Percentiles rank a stretch among this genome's conserved stretches.
These are phyloP conservation scores for Hylaeus anthracinus DNA, from an alignment of 1,140 invertebrate genomes.

Conservation along the genomic window DNA sequence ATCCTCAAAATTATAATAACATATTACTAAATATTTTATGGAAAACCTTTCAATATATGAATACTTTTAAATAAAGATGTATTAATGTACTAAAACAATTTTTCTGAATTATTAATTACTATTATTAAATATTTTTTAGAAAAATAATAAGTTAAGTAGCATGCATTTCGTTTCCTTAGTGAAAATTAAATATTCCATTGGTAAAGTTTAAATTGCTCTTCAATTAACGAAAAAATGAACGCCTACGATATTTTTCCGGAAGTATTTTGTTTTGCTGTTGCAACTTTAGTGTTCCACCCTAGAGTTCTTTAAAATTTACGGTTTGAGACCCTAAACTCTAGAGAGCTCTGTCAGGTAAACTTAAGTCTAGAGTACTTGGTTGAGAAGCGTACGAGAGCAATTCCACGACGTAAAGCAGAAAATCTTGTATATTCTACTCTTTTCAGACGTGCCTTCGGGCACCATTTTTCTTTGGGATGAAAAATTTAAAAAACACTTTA, in stretches of 20 bases:
- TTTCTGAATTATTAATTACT: no score
- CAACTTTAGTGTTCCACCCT: constrained; percentile 40
- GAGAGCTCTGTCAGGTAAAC: constrained; percentile 49
- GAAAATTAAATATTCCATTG: no score
- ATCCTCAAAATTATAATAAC: no score
- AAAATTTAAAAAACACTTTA: constrained; percentile 34
- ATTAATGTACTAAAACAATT: no score
- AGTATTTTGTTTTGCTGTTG: constrained; percentile 23
- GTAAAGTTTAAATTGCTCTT: no score
- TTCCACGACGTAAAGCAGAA: constrained; percentile 51
- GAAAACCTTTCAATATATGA: no score
- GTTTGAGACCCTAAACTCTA: constrained; percentile 48
- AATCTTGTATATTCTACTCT: constrained; percentile 49
- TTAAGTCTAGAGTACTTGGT: constrained; percentile 48
- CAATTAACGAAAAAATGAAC: not conserved
- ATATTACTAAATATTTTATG: no score
- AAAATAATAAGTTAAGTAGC: no score
- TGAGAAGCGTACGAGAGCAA: constrained; percentile 45
- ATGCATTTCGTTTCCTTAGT: not conserved
- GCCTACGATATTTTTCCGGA: not conserved
- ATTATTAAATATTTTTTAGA: no score
- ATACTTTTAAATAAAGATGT: no score
- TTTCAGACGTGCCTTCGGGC: constrained; percentile 39
- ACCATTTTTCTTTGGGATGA: constrained; percentile 1
- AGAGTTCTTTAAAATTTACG: constrained; percentile 51